phyloP scores from a whole-genome alignment of 2,888 invertebrate genomes.

The Portevinia maculata region DNA sequence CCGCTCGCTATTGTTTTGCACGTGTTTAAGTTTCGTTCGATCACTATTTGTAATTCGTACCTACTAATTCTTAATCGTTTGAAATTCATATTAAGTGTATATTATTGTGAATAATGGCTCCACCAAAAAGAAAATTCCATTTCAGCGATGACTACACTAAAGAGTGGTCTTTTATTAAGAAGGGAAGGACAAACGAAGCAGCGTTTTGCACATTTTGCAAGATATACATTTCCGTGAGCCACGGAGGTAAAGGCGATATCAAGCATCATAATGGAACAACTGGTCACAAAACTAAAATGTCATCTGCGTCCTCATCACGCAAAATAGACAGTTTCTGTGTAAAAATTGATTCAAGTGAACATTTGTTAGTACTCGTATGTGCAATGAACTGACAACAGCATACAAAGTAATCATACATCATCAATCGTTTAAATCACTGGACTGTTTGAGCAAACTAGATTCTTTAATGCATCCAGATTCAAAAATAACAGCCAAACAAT shows the following conservation, averaged over 20 bases:
- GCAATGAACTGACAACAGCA: too few species aligned
- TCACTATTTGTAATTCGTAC: not conserved
- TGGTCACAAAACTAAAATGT: too few species aligned
- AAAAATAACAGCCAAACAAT: too few species aligned
- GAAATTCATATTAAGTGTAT: constrained; percentile 3
- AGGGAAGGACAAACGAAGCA: constrained; percentile 13
- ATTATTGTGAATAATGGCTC: constrained; percentile 19
- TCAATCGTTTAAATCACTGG: too few species aligned
- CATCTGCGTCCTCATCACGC: too few species aligned
- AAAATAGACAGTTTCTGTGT: too few species aligned
- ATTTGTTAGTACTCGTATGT: too few species aligned
- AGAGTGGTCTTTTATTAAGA: constrained; percentile 14
- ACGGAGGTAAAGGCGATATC: constrained; percentile 23
- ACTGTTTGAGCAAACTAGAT: too few species aligned
- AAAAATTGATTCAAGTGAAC: too few species aligned
- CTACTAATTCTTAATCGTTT: constrained; percentile 2
- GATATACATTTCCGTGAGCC: constrained; percentile 21
- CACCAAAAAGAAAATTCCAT: constrained; percentile 20
- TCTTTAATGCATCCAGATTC: too few species aligned
- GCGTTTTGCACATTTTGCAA: constrained; percentile 18
- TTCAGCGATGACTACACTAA: constrained; percentile 8
- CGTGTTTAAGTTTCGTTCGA: constrained; percentile 17
- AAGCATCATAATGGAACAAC: too few species aligned
- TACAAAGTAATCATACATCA: too few species aligned
- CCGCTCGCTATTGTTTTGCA: constrained; percentile 12